Evolutionary conservation across 2,797 vertebrate genomes (phyloP).

Genomic region (Helarctos malayanus): DNA sequence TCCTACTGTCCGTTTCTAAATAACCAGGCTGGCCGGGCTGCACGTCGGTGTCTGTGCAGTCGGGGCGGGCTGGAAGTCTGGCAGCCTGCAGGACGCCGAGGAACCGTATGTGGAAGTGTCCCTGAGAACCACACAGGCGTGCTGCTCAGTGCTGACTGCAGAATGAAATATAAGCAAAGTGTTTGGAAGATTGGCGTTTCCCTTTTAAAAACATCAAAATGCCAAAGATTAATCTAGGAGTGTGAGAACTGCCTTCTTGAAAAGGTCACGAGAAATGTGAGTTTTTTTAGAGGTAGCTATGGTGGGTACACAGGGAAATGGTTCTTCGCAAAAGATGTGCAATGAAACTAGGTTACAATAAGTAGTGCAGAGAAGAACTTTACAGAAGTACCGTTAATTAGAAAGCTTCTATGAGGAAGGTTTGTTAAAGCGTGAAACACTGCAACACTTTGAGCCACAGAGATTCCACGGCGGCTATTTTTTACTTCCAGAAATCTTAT

Average conservation of each 20-base stretch:
- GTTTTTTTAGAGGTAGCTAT: background rate
- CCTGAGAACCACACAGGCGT: background rate
- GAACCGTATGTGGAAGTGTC: background rate
- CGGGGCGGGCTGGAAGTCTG: constrained; percentile 27
- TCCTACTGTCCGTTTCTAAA: constrained; percentile 95
- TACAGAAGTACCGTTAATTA: background rate
- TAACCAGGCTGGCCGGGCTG: constrained; percentile 84
- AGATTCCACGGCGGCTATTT: constrained; percentile 50
- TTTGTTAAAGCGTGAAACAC: background rate
- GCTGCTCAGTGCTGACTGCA: constrained; percentile 47
- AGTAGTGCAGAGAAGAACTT: background rate
- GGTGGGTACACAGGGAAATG: background rate
- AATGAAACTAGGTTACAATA: constrained; percentile 36
- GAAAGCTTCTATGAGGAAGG: constrained; percentile 21
- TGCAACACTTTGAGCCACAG: constrained; percentile 11
- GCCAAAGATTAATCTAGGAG: constrained; percentile 68
- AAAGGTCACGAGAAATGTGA: constrained; percentile 47
- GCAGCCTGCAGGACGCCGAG: constrained; percentile 18
- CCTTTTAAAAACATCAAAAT: constrained; percentile 43
- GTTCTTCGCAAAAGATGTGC: constrained; percentile 60
- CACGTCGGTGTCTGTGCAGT: background rate
- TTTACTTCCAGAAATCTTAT: constrained; percentile 56
- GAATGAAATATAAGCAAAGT: background rate
- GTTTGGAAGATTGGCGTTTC: constrained; percentile 5
- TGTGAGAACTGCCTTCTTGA: constrained; percentile 69